Evolutionary conservation across 2,113 vertebrate genomes (phyloP), one percentile per base, ranked within the genome.

Genomic region (Callionymus lyra): DNA sequence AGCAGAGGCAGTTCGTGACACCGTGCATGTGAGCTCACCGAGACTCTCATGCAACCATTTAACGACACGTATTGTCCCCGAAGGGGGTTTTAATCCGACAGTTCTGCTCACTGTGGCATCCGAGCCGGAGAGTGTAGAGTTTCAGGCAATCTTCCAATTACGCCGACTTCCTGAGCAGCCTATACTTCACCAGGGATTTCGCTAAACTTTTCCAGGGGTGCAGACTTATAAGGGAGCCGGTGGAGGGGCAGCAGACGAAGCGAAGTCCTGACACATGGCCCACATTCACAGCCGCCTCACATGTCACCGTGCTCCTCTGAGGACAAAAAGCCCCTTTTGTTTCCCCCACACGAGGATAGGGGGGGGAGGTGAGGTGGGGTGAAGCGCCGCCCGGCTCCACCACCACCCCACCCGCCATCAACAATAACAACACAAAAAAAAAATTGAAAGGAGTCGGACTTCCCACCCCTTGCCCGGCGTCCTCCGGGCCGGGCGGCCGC

Each of bases 241-340:
- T 50, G 39, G 65, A 53, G 69, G 54, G 63, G 55, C 49, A 51
- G 49, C 53, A 76, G 61, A 65, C 51, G 60, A 68, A 61, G 38
- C 38, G 58, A 54, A 73, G 70, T 44, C 45, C 71, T 74, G 76
- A 77, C 77, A 79, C 80, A 81, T 81, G 80, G 68, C 74, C 76
- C 76, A 74, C 72, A 81, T 82, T 79, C 72, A 72, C 72, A 67
- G 64, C 64, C 66, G 51, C 77, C 76, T 77, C 80, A 62, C 65
- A 72, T 70, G 64, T 81, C 76, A 79, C 69, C 37, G 50, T 58
- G 68, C 68, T 74, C 70, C 68, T 70, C 56, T 49, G 65, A 76
- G 67, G 69, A 76, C 77, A 79, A 76, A 68, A 68, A 21, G 56
- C 56, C 71, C 75, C 75, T 83, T 83, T 74, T 79, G 79, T 68